Conservation (phyloP, 2,797 vertebrate species). For the Lagothrix lagotricha region DNA sequence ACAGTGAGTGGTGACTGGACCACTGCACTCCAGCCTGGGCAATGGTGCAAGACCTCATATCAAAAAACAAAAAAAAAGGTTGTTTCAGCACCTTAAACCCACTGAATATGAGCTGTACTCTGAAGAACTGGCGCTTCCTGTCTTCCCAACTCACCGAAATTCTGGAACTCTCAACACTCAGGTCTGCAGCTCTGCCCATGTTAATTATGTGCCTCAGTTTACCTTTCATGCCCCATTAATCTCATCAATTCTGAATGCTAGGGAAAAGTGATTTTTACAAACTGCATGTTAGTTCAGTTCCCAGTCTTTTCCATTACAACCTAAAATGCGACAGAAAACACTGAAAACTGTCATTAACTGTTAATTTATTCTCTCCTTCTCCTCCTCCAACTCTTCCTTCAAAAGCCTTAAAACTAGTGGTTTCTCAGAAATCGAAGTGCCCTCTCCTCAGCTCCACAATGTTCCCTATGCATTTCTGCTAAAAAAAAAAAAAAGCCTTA, state of each 20-base stretch:
- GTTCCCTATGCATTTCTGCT: background rate
- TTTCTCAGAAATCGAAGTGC: background rate
- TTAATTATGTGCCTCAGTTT: background rate
- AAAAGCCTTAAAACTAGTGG: background rate
- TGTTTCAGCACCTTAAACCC: too few relatives aligned
- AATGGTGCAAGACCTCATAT: background rate
- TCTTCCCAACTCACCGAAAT: background rate
- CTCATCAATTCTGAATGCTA: background rate
- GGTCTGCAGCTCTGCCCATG: background rate
- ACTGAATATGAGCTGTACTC: background rate
- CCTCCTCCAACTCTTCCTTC: background rate
- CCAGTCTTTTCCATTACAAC: background rate
- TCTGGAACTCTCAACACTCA: background rate
- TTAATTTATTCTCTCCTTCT: background rate
- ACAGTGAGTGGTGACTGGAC: background rate
- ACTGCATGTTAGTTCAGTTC: background rate
- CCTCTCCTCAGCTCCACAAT: background rate
- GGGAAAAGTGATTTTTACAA: background rate
- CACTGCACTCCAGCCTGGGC: background rate
- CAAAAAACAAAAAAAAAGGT: background rate
- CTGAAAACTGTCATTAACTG: background rate
- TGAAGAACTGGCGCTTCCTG: fast-evolving
- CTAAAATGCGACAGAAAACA: background rate
- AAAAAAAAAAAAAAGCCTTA: background rate
- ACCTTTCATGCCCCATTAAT: background rate